Base-by-base conservation (phyloP, 37 sponge, comb jelly and placozoan species). In the Crambe crambe region DNA sequence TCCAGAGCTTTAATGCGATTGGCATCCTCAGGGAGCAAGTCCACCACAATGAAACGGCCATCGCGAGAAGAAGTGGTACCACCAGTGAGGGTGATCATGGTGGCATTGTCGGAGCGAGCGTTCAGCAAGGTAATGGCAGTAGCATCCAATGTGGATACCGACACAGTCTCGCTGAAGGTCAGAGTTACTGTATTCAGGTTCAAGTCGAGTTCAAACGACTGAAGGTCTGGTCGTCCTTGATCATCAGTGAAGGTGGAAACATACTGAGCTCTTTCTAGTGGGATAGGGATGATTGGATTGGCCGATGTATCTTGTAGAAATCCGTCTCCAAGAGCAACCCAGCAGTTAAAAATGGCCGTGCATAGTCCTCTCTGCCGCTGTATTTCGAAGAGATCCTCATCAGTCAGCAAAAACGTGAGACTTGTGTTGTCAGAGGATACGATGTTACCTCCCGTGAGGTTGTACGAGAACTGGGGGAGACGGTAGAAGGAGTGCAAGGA, bases 401-500 rank as follows among this genome's bases (percentile, higher is more conserved):
- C 58, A 32, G 85, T 79, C 1, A 96, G 83, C 31, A 58, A 70
- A 9, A 96, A 72, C 36, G 29, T 65, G 35, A 93, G 80, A 31
- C 51, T 67, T 1, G 85, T 87, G 27, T 44, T 72, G 42, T 87
- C 85, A 34, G 17, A 3, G 25, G 89, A 69, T 10, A 64, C 47
- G 21, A 90, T 75, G 12, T 25, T 37, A 18, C 97, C 97, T 31
- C 94, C 97, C 2, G 86, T 86, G 0, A 95, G 88, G 2, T 58
- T 82, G 70, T 76, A 66, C 23, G 54, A 76, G 38, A 70, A 47
- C n/a, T 70, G 65, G 32, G 96, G 72, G 47, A 59, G 66, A 12
- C 90, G 70, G 32, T 87, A 89, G 71, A 95, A 95, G 9, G 93
- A 91, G 72, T 96, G 97, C 29, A 96, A 74, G 30, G 94, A 85